Percentiles rank a stretch among this genome's conserved stretches.
These are phyloP conservation scores for Erythrolamprus reginae DNA, from an alignment of 2,113 vertebrate genomes.

Conservation along the genomic window DNA sequence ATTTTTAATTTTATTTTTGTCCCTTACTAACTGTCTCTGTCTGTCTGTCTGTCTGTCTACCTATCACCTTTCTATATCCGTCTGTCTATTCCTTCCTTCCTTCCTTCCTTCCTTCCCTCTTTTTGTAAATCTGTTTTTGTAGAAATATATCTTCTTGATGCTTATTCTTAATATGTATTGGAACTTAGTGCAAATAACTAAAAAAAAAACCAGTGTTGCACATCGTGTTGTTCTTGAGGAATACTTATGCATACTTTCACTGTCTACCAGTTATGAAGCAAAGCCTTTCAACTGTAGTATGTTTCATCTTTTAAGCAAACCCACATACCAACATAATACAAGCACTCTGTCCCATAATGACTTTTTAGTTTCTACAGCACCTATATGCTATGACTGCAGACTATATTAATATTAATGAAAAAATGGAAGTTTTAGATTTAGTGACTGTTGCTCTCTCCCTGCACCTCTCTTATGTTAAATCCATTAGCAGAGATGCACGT, in stretches of 20 bases:
- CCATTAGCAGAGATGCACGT: slow-evolving; percentile 69
- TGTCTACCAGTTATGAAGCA: slow-evolving; percentile 1
- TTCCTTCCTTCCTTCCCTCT: no score
- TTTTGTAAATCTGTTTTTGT: neutral
- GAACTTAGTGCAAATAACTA: slow-evolving; percentile 15
- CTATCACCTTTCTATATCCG: no score
- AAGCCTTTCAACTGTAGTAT: slow-evolving; percentile 21
- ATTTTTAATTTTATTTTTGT: neutral
- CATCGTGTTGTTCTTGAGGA: neutral
- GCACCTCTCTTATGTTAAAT: slow-evolving; percentile 60
- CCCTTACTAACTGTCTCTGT: no score
- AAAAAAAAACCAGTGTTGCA: neutral
- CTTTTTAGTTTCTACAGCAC: slow-evolving; percentile 45
- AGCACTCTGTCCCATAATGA: slow-evolving; percentile 51
- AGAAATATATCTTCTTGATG: neutral
- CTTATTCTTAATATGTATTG: slow-evolving; percentile 13
- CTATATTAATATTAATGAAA: slow-evolving; percentile 70
- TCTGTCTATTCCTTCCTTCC: no score
- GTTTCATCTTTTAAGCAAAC: slow-evolving; percentile 18
- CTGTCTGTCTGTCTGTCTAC: no score
- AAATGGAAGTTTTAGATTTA: slow-evolving; percentile 63
- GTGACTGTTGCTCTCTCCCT: slow-evolving; percentile 54
- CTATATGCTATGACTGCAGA: slow-evolving; percentile 49
- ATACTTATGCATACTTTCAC: neutral
- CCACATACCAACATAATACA: slow-evolving; percentile 14